A percentile compares a stretch with the other conserved stretches of the same genome.
Evolutionary conservation across 2,797 vertebrate species (phyloP).

Genomic region (Sphaeramia orbicularis): DNA sequence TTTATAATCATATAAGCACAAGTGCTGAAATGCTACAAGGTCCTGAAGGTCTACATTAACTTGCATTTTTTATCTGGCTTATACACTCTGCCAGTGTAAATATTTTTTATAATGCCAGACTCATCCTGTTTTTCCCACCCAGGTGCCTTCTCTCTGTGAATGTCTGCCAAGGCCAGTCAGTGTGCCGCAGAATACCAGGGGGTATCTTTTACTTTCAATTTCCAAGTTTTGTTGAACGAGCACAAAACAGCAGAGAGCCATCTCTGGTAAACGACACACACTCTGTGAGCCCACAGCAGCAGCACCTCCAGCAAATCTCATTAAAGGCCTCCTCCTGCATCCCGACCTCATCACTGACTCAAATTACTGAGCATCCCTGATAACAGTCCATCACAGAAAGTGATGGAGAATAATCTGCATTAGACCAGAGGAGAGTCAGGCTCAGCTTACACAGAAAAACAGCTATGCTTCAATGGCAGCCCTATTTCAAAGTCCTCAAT

Average conservation of each 20-base stretch:
- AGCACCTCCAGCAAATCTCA: slow-evolving; percentile 62
- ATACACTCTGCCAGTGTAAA: slow-evolving; percentile 12
- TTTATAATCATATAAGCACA: slow-evolving; percentile 8
- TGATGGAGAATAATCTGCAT: slow-evolving; percentile 48
- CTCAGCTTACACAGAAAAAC: slow-evolving; percentile 21
- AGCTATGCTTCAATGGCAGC: slow-evolving; percentile 9
- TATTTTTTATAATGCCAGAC: slow-evolving; percentile 13
- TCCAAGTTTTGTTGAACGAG: slow-evolving; percentile 26
- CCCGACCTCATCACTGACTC: slow-evolving; percentile 66
- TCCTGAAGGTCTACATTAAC: neutral
- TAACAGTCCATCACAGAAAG: slow-evolving; percentile 50
- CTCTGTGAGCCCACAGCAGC: slow-evolving; percentile 29
- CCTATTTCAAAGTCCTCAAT: slow-evolving; percentile 15
- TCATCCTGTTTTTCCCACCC: slow-evolving; percentile 1
- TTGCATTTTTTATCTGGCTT: slow-evolving; percentile 15
- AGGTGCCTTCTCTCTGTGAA: slow-evolving; percentile 21
- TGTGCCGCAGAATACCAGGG: slow-evolving; percentile 29
- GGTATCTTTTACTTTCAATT: slow-evolving; percentile 33
- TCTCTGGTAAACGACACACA: slow-evolving; percentile 37
- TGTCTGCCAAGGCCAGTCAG: neutral
- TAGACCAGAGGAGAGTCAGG: slow-evolving; percentile 26
- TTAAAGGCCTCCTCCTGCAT: slow-evolving; percentile 56
- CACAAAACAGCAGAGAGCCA: slow-evolving; percentile 30
- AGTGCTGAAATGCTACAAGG: slow-evolving; percentile 16
- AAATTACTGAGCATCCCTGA: slow-evolving; percentile 64